phyloP scores from a whole-genome alignment of 2,888 invertebrate genomes.

The Pediacus dermestoides region DNA sequence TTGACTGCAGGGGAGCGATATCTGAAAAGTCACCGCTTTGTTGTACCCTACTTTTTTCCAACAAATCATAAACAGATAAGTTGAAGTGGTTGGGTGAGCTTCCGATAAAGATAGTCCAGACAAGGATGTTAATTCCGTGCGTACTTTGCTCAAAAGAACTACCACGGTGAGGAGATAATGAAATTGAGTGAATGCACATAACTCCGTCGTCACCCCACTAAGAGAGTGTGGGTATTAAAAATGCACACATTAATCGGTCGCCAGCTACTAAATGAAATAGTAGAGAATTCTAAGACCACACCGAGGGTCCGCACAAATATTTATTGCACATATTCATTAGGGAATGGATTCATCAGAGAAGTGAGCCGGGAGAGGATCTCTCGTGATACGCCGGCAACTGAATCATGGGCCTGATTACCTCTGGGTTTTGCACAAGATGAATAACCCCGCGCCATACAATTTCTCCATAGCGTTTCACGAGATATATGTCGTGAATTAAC shows the following conservation, averaged over 20 bases:
- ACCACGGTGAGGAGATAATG: no score
- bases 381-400: conserved; percentile 29
- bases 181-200: conserved; percentile 35
- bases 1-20: not conserved
- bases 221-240: conserved; percentile 40
- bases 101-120: conserved; percentile 33
- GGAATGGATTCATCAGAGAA: conserved; percentile 43
- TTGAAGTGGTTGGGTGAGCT: conserved; percentile 25
- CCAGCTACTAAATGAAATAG: conserved; percentile 43
- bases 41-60: conserved; percentile 16
- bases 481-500: no score
- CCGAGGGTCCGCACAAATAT: conserved; percentile 32
- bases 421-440: conserved; percentile 25
- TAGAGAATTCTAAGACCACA: conserved; percentile 21
- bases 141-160: conserved; percentile 21
- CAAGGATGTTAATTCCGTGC: conserved; percentile 31
- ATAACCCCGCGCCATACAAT: conserved; percentile 13
- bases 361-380: conserved; percentile 30
- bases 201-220: conserved; percentile 45
- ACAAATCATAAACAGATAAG: conserved; percentile 37
- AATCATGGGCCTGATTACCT: conserved; percentile 39
- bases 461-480: conserved; percentile 6
- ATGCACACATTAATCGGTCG: conserved; percentile 46
- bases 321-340: conserved; percentile 46
- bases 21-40: not conserved